Base-by-base conservation (phyloP, 2,797 vertebrate genomes). In the Pipistrellus nathusii region DNA sequence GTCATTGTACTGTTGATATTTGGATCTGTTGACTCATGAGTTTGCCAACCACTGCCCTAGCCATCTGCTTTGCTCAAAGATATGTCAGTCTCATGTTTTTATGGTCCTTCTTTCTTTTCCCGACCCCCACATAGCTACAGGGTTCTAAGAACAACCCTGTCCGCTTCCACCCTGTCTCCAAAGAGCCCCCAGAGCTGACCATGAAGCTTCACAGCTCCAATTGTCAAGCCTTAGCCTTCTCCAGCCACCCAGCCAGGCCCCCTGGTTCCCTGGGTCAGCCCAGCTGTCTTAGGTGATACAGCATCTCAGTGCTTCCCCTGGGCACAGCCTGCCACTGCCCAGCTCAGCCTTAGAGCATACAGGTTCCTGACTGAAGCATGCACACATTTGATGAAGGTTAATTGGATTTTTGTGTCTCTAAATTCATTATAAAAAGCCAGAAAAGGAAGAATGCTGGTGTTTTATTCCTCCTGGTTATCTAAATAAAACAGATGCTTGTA, bases 401-500 rank as follows among this genome's bases (percentile, higher is more conserved):
- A 91, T 72, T 93, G 90, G 51, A 83, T 85, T 80, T 85, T 76
- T 83, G 17, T 80, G 46, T 83, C 48, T 86, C 71, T 86, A 68
- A 94, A 88, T 73, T 94, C 44, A 48, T 82, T 92, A 88, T 46
- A 71, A 93, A 48, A 21, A 27, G 46, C 13, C 57, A 51, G 27
- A 81, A 62, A 83, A 71, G 8, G 38, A 85, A 30, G 21, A 73
- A 59, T 2, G 8, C 7, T 62, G 3, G 3, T 46, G n/a, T 90
- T 91, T 86, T 68, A 27, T 21, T 89, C 35, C 14, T 69, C 10
- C 17, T 73, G 3, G 1, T 93, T 96, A 94, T 93, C 81, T 85
- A 94, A 96, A 91, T 89, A 84, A 80, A 94, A 72, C 75, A 94
- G 69, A 66, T 46, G 55, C 68, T 85, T 89, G 2, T 62, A 83